phyloP scores from a whole-genome alignment of 2,888 invertebrate species.

The Dasypolia templi region DNA sequence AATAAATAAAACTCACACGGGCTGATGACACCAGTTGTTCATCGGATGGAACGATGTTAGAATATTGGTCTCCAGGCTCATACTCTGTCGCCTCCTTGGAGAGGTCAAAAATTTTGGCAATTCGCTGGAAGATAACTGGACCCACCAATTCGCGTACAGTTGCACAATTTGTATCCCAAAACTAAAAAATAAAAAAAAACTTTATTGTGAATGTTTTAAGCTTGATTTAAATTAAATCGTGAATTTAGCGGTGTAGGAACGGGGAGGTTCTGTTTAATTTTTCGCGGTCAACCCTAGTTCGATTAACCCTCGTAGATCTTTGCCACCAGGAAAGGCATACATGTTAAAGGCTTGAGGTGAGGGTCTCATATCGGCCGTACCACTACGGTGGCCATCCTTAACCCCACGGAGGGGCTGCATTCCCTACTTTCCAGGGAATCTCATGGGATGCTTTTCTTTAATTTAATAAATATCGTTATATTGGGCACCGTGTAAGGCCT shows the following conservation, averaged over 20 bases:
- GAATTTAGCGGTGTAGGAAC: neutral
- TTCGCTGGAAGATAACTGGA: conserved; percentile 78
- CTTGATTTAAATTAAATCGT: neutral
- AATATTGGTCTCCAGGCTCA: conserved; percentile 71
- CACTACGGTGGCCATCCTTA: neutral
- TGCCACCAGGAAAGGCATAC: no score
- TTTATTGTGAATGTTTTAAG: neutral
- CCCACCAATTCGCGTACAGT: conserved; percentile 81
- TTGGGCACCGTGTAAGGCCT: neutral
- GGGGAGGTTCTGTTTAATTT: no score
- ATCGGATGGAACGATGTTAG: conserved; percentile 73
- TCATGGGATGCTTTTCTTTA: neutral
- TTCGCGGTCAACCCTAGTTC: neutral
- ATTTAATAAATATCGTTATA: neutral
- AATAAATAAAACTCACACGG: conserved; percentile 31
- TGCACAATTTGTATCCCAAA: conserved; percentile 83
- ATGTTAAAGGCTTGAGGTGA: no score
- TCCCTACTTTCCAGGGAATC: neutral
- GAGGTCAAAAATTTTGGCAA: conserved; percentile 82
- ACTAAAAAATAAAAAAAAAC: conserved; percentile 71
- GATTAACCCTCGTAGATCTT: neutral
- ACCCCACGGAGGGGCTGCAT: no score
- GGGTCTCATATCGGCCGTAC: no score
- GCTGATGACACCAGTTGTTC: conserved; percentile 64
- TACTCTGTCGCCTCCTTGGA: conserved; percentile 74